Percentiles rank a stretch among this genome's conserved stretches.
Evolutionary conservation across 1,140 invertebrate species (phyloP).

Genomic region (Pentalonia nigronervosa): DNA sequence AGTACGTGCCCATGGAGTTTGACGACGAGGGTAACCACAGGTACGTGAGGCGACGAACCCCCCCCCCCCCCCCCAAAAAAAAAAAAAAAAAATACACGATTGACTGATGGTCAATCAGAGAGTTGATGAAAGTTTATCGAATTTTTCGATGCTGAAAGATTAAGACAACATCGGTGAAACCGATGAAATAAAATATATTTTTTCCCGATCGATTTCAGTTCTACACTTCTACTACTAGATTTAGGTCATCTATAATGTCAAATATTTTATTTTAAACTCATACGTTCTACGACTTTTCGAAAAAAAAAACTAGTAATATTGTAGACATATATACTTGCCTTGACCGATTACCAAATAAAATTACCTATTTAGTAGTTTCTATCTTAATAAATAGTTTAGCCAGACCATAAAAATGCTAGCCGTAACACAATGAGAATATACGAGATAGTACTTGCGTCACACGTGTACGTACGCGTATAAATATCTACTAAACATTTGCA

Average conservation of each 20-base stretch:
- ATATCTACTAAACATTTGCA: background rate
- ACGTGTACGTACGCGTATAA: no score
- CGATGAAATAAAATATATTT: no score
- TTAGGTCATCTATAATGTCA: background rate
- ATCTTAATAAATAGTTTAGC: no score
- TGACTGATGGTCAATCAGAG: background rate
- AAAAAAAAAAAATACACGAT: background rate
- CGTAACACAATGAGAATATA: no score
- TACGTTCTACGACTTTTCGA: background rate
- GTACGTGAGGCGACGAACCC: background rate
- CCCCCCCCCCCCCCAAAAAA: no score
- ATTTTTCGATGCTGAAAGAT: no score
- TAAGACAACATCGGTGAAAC: background rate
- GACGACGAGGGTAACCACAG: conserved; percentile 56
- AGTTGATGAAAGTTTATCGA: no score
- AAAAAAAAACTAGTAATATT: background rate
- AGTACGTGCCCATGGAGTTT: conserved; percentile 58
- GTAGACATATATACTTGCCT: background rate
- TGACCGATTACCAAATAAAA: background rate
- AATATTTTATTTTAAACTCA: background rate
- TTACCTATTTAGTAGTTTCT: no score
- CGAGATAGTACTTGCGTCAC: no score
- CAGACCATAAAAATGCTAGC: no score
- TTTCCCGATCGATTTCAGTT: no score
- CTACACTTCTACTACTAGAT: no score